Evolutionary conservation across 2,797 vertebrate species (phyloP).

Genomic region (Loriculus beryllinus): DNA sequence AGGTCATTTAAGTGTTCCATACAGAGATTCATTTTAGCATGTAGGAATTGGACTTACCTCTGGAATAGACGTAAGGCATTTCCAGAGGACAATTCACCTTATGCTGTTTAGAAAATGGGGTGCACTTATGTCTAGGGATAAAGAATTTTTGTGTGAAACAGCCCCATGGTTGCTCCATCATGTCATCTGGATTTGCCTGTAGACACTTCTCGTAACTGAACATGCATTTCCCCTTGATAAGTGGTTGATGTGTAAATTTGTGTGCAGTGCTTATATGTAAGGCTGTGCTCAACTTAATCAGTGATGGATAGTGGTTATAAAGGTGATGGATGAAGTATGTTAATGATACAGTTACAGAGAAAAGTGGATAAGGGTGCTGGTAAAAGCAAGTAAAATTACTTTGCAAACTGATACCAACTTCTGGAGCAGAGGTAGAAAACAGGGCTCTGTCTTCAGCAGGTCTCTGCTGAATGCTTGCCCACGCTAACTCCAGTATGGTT

Average conservation of each 20-base stretch:
- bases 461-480: background rate
- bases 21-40: background rate
- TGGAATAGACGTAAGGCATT: background rate
- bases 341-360: constrained; percentile 4
- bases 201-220: background rate
- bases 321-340: constrained; percentile 8
- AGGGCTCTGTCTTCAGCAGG: background rate
- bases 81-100: background rate
- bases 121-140: background rate
- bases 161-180: background rate
- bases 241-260: fast-evolving
- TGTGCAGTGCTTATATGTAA: background rate
- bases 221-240: background rate
- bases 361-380: background rate
- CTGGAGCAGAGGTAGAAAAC: background rate
- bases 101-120: background rate
- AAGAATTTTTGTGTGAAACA: background rate
- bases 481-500: background rate
- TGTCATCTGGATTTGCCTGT: background rate
- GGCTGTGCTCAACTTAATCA: background rate
- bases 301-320: background rate
- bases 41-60: background rate
- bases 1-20: background rate
- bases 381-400: background rate
- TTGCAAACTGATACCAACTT: background rate